phyloP scores from a whole-genome alignment of 1,140 invertebrate species.

The Radopholus similis region DNA sequence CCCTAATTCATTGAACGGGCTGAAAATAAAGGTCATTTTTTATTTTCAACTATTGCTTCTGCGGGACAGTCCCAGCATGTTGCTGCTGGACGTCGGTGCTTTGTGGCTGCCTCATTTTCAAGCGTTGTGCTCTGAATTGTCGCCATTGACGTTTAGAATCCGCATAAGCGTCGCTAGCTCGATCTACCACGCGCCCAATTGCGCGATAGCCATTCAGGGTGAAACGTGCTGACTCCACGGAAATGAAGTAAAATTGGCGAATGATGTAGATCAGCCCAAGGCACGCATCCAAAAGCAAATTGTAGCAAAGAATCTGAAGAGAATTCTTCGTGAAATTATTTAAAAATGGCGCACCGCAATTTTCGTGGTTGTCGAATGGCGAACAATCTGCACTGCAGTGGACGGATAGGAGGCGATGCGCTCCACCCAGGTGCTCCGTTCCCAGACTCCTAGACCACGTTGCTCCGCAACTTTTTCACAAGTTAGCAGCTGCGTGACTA shows the following conservation, averaged over 20 bases:
- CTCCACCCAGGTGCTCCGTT: conserved; percentile 54
- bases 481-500: conserved; percentile 51
- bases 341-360: conserved; percentile 40
- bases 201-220: neutral
- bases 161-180: too few species aligned
- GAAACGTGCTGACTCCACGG: neutral
- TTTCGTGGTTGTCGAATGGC: conserved; percentile 43
- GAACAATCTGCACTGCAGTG: conserved; percentile 44
- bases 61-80: too few species aligned
- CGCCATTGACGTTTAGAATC: too few species aligned
- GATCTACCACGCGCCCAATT: neutral
- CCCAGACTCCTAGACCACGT: conserved; percentile 56
- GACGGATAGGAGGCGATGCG: conserved; percentile 45
- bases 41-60: too few species aligned
- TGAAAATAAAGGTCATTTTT: too few species aligned
- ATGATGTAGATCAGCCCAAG: neutral
- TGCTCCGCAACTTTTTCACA: conserved; percentile 56
- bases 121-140: too few species aligned
- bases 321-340: neutral
- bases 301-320: neutral
- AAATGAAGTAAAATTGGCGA: neutral
- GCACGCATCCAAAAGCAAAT: neutral
- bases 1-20: too few species aligned
- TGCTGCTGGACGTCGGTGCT: too few species aligned
- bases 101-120: too few species aligned